phyloP scores from a whole-genome alignment of 1,140 invertebrate species.

The Carposina sasakii region DNA sequence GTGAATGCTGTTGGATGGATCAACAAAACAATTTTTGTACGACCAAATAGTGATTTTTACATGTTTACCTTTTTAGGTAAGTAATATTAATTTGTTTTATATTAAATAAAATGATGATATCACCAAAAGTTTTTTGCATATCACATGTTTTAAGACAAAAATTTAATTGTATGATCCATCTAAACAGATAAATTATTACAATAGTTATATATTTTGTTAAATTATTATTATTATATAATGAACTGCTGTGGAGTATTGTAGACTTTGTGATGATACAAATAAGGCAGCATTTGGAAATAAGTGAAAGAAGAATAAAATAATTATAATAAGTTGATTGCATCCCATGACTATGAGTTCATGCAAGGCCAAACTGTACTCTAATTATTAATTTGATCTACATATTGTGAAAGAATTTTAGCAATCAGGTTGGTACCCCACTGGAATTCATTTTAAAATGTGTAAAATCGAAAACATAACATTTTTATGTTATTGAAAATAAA shows the following conservation, averaged over 20 bases:
- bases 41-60: conserved; percentile 69
- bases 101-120: conserved; percentile 59
- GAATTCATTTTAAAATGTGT: conserved; percentile 66
- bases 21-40: conserved; percentile 53
- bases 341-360: conserved; percentile 48
- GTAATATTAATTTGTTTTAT: conserved; percentile 55
- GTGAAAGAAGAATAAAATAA: conserved; percentile 65
- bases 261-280: conserved; percentile 58
- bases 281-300: conserved; percentile 69
- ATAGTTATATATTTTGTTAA: conserved; percentile 69
- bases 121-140: conserved; percentile 68
- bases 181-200: conserved; percentile 59
- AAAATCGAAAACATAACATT: conserved; percentile 72
- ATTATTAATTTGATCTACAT: conserved; percentile 49
- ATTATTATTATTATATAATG: conserved; percentile 64
- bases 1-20: conserved; percentile 61
- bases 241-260: conserved; percentile 57
- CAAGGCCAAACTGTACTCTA: conserved; percentile 62
- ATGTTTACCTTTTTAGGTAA: conserved; percentile 60
- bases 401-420: conserved; percentile 58
- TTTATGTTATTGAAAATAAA: conserved; percentile 76
- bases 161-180: conserved; percentile 50
- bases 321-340: conserved; percentile 39
- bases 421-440: conserved; percentile 57
- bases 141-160: conserved; percentile 56